Evolutionary conservation across 2,888 invertebrate species (phyloP), one percentile per base, ranked within the genome.

Genomic region (Lysandra bellargus): DNA sequence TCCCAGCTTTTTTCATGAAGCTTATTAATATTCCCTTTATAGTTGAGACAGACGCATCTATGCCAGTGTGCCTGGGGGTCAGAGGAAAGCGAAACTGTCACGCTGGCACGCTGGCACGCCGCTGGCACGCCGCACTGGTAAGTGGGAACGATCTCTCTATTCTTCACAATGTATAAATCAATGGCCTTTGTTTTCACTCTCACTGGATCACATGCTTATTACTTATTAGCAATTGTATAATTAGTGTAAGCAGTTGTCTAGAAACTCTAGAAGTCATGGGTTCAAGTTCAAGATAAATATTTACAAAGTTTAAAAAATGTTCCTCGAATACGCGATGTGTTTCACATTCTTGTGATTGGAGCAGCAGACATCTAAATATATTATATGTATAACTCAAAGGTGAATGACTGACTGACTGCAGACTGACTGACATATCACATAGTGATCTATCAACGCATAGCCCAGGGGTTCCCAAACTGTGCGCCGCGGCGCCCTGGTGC

Each of bases 21-120:
- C 23, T 4, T 17, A 69, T 33, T 17, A 37, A 37, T 69, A 69
- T 30, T 61, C 6, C 61, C 23, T 30, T 30, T 64, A 49, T 12
- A 49, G 49, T 9, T 49, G 9, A 30, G 9, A 30, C 64, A 64
- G 12, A 57, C 57, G 61, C 9, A 69, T 69, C 69, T 33, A 33
- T 69, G 69, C 69, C 69, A 69, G 69, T 69, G 17, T 69, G 69
- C 12, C 69, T 69, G 69, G 33, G 69, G 69, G 69, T 37, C 69
- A 14, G 4, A 69, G 1, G 69, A 69, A 17, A 69, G 69, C 14
- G 69, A 69, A 69, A 69, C 69, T 69, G 69, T 69, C 69, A 33
- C 69, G 57, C 57, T 57, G 53, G 53, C 53, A 14, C 14, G 53
- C 53, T 53, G 53, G 57, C 57, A 57, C 17, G 57, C 14, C 17